Conservation (phyloP, 2,113 vertebrate genomes). For the Cyphomyrus plagiostoma region DNA sequence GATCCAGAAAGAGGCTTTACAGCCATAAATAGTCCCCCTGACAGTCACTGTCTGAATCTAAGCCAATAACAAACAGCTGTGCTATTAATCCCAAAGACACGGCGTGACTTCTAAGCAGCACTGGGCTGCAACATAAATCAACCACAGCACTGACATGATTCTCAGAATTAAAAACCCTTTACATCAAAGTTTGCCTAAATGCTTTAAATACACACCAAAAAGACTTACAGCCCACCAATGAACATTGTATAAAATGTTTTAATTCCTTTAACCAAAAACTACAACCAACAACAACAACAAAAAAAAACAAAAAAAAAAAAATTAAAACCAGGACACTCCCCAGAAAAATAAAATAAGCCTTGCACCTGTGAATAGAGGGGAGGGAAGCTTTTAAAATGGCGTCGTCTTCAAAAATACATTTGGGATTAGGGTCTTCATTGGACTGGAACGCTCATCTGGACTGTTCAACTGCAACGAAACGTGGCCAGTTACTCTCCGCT, state of each 20-base stretch:
- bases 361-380: slow-evolving; percentile 15
- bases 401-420: slow-evolving; percentile 28
- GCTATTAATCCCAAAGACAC: not conserved
- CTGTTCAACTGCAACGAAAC: slow-evolving; percentile 59
- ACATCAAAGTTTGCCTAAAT: not conserved
- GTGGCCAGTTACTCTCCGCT: not conserved
- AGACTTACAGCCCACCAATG: not conserved
- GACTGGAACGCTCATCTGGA: slow-evolving; percentile 58
- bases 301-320: slow-evolving; percentile 30
- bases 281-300: slow-evolving; percentile 35
- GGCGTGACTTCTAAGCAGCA: not conserved
- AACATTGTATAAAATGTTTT: slow-evolving; percentile 56
- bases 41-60: not conserved
- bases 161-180: not conserved
- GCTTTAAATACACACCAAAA: not conserved
- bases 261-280: slow-evolving; percentile 59
- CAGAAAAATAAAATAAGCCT: slow-evolving; percentile 34
- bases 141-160: not conserved
- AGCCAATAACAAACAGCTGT: not conserved
- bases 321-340: slow-evolving; percentile 45
- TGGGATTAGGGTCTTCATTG: slow-evolving; percentile 27
- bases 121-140: not conserved
- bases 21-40: not conserved
- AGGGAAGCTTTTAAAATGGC: slow-evolving; percentile 35
- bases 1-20: not conserved